Conservation (phyloP, 2,797 vertebrate species). For the Parotocinclus haroldoi region DNA sequence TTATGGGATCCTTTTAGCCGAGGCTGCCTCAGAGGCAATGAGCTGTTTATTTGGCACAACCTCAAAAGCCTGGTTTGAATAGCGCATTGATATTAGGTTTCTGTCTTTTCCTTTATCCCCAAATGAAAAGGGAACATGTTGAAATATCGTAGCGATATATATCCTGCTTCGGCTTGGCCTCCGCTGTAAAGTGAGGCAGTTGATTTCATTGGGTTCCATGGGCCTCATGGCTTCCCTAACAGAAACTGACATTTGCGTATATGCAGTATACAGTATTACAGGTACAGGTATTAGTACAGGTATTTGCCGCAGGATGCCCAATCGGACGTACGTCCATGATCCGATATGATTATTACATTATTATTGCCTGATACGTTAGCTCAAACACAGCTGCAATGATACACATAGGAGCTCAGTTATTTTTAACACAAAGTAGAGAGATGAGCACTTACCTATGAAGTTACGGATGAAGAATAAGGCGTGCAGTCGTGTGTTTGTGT, state of each 20-base stretch:
- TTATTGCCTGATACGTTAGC: too few species aligned
- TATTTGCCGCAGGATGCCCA: too few species aligned
- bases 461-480: too few species aligned
- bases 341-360: too few species aligned
- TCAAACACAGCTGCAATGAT: too few species aligned
- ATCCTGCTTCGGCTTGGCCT: slow-evolving; percentile 8
- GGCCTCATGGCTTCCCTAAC: not conserved
- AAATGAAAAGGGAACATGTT: slow-evolving; percentile 1
- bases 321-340: too few species aligned
- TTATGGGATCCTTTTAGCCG: slow-evolving; percentile 12
- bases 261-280: too few species aligned
- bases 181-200: not conserved
- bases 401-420: too few species aligned
- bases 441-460: too few species aligned
- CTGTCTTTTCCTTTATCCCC: slow-evolving; percentile 40
- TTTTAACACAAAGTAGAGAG: too few species aligned
- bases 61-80: slow-evolving; percentile 36
- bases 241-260: not conserved
- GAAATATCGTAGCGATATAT: not conserved
- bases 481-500: too few species aligned
- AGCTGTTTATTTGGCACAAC: slow-evolving; percentile 26
- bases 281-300: too few species aligned
- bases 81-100: slow-evolving; percentile 51
- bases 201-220: slow-evolving; percentile 1
- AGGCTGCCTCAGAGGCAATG: slow-evolving; percentile 5